These are phyloP conservation scores for Drosophila sordidula DNA, from an alignment of 2,888 invertebrate genomes.

Conservation along the genomic window DNA sequence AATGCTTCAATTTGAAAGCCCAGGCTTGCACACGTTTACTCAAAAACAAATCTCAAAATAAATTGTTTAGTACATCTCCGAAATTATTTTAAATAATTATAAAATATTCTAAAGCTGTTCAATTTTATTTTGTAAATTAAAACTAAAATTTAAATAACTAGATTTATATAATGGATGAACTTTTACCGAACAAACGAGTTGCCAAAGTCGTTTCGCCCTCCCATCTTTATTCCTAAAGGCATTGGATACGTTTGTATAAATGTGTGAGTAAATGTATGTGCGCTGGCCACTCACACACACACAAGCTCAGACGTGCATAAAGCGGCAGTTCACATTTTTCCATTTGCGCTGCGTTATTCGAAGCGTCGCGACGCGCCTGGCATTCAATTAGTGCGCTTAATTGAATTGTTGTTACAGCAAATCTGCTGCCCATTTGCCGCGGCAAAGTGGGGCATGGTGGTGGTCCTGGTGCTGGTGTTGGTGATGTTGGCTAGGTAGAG, in stretches of 20 bases:
- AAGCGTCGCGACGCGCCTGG: constrained; percentile 44
- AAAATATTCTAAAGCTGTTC: background rate
- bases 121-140: no score
- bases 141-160: no score
- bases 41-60: no score
- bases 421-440: constrained; percentile 64
- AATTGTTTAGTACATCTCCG: background rate
- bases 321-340: constrained; percentile 15
- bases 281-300: background rate
- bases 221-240: background rate
- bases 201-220: constrained; percentile 7
- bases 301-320: constrained; percentile 4
- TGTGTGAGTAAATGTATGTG: no score
- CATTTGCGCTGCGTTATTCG: constrained; percentile 44
- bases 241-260: background rate
- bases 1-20: background rate
- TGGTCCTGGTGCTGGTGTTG: background rate
- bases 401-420: constrained; percentile 82
- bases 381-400: constrained; percentile 82
- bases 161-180: no score
- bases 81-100: background rate
- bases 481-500: constrained; percentile 4
- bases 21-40: background rate
- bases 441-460: constrained; percentile 5
- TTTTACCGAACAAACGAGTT: constrained; percentile 3